Conservation (phyloP, 2,797 vertebrate genomes). For the Neosilurus hyrtlii region DNA sequence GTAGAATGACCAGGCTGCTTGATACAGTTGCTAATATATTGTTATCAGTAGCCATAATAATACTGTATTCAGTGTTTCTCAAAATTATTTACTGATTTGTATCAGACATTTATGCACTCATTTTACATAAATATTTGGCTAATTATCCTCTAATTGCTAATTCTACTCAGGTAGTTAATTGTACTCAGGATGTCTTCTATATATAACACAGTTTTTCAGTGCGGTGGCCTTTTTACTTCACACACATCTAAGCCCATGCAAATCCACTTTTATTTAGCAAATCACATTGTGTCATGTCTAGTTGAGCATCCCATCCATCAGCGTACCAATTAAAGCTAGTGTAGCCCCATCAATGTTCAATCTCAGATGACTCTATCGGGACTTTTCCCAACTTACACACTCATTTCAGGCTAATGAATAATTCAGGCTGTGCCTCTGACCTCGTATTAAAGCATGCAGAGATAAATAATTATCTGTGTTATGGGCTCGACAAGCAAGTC, state of each 20-base stretch:
- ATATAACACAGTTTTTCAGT: background rate
- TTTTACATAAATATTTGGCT: too few relatives aligned
- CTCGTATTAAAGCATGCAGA: slow-evolving; percentile 40
- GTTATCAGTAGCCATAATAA: too few relatives aligned
- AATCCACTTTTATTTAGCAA: background rate
- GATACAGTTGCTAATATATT: too few relatives aligned
- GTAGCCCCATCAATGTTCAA: slow-evolving; percentile 22
- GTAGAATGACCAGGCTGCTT: too few relatives aligned
- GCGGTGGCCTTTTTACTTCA: too few relatives aligned
- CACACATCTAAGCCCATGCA: background rate
- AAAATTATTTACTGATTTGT: too few relatives aligned
- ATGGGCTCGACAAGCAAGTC: slow-evolving; percentile 37
- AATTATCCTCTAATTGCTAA: too few relatives aligned
- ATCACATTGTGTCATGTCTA: slow-evolving; percentile 29
- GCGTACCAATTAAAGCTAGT: slow-evolving; percentile 4
- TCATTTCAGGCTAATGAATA: slow-evolving; percentile 39
- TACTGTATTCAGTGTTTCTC: too few relatives aligned
- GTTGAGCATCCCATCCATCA: slow-evolving; percentile 8
- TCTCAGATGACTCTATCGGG: slow-evolving; percentile 20
- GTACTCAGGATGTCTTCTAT: background rate
- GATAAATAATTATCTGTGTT: slow-evolving; percentile 48
- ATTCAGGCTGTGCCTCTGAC: slow-evolving; percentile 40
- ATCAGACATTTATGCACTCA: too few relatives aligned
- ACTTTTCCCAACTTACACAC: slow-evolving; percentile 19
- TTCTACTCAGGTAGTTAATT: background rate